Evolutionary conservation across 2,797 vertebrate genomes (phyloP).

Genomic region (Sibirionetta formosa): DNA sequence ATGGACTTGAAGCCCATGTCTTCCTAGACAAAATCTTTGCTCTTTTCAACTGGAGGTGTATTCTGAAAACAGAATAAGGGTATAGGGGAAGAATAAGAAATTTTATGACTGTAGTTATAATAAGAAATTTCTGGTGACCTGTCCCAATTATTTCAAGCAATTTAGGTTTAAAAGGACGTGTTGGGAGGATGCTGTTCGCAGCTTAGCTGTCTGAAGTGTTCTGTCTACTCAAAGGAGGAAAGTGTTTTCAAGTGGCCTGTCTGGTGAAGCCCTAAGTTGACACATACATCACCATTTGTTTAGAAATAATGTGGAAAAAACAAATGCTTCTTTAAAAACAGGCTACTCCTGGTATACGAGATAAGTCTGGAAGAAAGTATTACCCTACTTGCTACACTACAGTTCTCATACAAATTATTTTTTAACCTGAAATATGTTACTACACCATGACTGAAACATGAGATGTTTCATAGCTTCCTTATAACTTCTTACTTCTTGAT

Average conservation of each 20-base stretch:
- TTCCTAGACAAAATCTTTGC: not conserved
- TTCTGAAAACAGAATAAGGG: not conserved
- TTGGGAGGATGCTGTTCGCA: not conserved
- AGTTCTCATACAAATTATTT: not conserved
- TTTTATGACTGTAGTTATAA: not conserved
- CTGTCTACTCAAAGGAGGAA: not conserved
- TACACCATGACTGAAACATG: not conserved
- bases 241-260: not conserved
- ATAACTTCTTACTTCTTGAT: not conserved
- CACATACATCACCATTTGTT: fast-evolving
- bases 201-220: not conserved
- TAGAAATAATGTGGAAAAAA: not conserved
- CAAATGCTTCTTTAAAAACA: not conserved
- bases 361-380: not conserved
- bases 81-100: not conserved
- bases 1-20: not conserved
- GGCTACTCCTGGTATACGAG: not conserved
- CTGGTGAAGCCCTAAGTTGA: not conserved
- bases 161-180: not conserved
- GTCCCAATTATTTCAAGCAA: not conserved
- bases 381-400: not conserved
- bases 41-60: not conserved
- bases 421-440: not conserved
- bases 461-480: not conserved
- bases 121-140: not conserved